phyloP scores from a whole-genome alignment of 2,888 invertebrate genomes.

The Geotrupes spiniger region DNA sequence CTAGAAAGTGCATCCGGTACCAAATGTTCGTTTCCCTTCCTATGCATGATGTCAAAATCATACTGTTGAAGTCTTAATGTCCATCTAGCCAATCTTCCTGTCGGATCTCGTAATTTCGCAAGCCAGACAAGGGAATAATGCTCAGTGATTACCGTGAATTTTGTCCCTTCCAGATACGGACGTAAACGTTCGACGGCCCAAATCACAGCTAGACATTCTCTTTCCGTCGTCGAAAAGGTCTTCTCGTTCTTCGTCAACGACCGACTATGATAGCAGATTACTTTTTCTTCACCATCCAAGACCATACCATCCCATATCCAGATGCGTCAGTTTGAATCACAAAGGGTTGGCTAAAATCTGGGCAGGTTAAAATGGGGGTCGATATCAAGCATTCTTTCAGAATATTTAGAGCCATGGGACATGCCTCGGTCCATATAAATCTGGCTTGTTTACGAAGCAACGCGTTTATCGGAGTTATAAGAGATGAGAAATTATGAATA shows the following conservation, averaged over 20 bases:
- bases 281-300: constrained; percentile 23
- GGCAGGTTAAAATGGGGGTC: constrained; percentile 28
- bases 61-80: constrained; percentile 16
- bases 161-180: constrained; percentile 25
- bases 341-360: constrained; percentile 32
- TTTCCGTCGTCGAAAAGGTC: constrained; percentile 23
- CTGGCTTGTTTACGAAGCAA: constrained; percentile 27
- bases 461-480: constrained; percentile 31
- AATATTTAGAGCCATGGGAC: constrained; percentile 28
- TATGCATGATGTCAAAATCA: constrained; percentile 16
- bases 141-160: constrained; percentile 20
- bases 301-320: constrained; percentile 28
- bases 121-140: constrained; percentile 15
- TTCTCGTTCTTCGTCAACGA: constrained; percentile 29
- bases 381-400: constrained; percentile 26
- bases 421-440: constrained; percentile 31
- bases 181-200: constrained; percentile 33
- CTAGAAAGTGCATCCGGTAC: constrained; percentile 14
- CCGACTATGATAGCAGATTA: constrained; percentile 32
- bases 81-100: constrained; percentile 17
- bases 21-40: constrained; percentile 14
- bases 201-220: constrained; percentile 31
- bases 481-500: constrained; percentile 29
- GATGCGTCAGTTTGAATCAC: constrained; percentile 33
- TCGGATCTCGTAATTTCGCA: constrained; percentile 7